Percentiles rank a stretch among this genome's conserved stretches.
phyloP scores from a whole-genome alignment of 35 echinoderm and acorn worm genomes.

The Apostichopus japonicus region DNA sequence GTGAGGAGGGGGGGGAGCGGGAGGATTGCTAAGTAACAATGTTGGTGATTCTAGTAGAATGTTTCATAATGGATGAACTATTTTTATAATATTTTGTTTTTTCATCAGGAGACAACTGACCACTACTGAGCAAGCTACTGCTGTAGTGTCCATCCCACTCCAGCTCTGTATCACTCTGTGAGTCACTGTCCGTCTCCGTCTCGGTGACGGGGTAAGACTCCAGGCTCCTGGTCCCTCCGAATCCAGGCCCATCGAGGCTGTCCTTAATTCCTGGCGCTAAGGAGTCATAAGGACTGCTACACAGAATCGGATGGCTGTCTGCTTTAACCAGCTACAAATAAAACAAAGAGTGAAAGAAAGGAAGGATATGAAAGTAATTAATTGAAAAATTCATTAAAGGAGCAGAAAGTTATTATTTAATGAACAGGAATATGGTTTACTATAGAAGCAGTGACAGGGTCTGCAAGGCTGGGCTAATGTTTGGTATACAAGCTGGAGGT shows the following conservation, averaged over 20 bases:
- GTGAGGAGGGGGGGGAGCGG: too few relatives aligned
- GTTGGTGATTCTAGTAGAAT: too few relatives aligned
- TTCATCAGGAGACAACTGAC: constrained; percentile 54
- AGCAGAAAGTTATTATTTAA: too few relatives aligned
- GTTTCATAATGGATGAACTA: too few relatives aligned
- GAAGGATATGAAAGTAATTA: too few relatives aligned
- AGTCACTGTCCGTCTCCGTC: constrained; percentile 89
- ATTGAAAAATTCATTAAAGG: too few relatives aligned
- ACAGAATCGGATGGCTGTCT: constrained; percentile 84
- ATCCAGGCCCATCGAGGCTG: constrained; percentile 54
- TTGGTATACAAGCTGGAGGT: too few relatives aligned
- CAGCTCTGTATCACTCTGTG: constrained; percentile 87
- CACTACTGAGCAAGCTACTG: constrained; percentile 96
- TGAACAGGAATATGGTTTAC: too few relatives aligned
- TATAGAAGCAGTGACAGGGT: too few relatives aligned
- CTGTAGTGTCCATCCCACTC: constrained; percentile 99
- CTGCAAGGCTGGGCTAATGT: too few relatives aligned
- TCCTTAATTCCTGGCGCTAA: constrained; percentile 63
- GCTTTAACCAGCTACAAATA: constrained; percentile 64
- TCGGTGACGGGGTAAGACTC: constrained; percentile 85
- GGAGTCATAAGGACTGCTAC: constrained; percentile 67
- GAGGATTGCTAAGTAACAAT: too few relatives aligned
- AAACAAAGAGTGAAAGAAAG: neutral
- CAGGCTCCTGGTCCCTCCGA: constrained; percentile 44
- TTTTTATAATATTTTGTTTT: too few relatives aligned